Base-by-base conservation (phyloP, 2,113 vertebrate species). In the Poeciliopsis turrubarensis region DNA sequence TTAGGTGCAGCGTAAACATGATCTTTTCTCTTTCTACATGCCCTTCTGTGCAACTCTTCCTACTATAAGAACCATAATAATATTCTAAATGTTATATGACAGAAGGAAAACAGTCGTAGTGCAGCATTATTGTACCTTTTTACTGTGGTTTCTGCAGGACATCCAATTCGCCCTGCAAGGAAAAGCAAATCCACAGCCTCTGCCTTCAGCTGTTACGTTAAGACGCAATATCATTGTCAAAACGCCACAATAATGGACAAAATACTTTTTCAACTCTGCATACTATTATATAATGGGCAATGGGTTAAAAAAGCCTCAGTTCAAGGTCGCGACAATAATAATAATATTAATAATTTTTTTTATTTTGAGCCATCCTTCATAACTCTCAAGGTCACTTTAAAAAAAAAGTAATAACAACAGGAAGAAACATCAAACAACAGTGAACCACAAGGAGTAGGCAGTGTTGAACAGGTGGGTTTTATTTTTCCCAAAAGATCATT, bases 401-500 rank as follows among this genome's bases (percentile, higher is more conserved):
- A 37, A 37, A 29, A 2, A 37, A 37, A 37, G 34, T 11, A 37
- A 37, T 11, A 37, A 11, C 34, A 12, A 9, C 34, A 37, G 34
- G 10, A 37, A 37, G 34, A 37, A 37, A 37, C 10, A 37, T 37
- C 2, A 37, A 37, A 37, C 10, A 37, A 37, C 34, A 2, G 34
- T 37, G 34, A 37, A 37, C 12, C 34, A 37, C 34, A 37, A 37
- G 34, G 34, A 37, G 34, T 37, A 37, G 34, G 34, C 10, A 37
- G 34, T 37, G 10, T 37, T 37, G 10, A 37, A 37, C 34, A 37
- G 34, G 34, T 66, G 68, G 77, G 71, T 25, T 67, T 87, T 79
- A 88, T 77, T 80, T 80, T 75, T 82, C 77, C 75, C 73, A 65
- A 87, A 79, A 79, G 72, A 86, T 82, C 75, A 71, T 87, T 75